Conservation (phyloP, 2,888 invertebrate species). For the Apamea sordens region DNA sequence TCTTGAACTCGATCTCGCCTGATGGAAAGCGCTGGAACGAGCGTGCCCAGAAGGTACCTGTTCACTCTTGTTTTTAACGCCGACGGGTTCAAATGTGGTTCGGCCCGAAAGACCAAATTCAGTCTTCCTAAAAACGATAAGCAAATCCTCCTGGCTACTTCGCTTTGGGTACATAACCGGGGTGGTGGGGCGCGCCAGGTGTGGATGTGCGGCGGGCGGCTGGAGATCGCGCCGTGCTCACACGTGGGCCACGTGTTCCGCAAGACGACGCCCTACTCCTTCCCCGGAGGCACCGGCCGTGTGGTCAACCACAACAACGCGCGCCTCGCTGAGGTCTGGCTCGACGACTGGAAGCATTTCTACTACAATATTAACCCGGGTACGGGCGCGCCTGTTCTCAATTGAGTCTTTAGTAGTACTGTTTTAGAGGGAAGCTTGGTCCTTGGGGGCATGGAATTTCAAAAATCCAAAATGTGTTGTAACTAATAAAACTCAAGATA, state of each 20-base stretch:
- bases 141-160: conserved; percentile 53
- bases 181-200: conserved; percentile 91
- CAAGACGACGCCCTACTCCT: conserved; percentile 99
- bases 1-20: background rate
- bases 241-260: conserved; percentile 99
- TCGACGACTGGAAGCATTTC: conserved; percentile 99
- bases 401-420: conserved; percentile 28
- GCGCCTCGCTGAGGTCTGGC: conserved; percentile 99
- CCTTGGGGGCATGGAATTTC: background rate
- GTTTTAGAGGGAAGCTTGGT: conserved; percentile 12
- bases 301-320: conserved; percentile 99
- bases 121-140: background rate
- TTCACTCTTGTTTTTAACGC: background rate
- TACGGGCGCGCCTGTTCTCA: conserved; percentile 75
- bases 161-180: conserved; percentile 63
- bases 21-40: background rate
- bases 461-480: background rate
- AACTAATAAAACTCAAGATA: background rate
- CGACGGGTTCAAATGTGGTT: background rate
- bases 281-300: conserved; percentile 99
- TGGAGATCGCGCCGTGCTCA: conserved; percentile 98
- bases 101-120: conserved; percentile 25
- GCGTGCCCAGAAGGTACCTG: background rate
- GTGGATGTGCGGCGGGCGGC: conserved; percentile 99
- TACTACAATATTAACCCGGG: conserved; percentile 99